These are phyloP conservation scores for Phasia obesa DNA, from an alignment of 2,888 invertebrate species.

Conservation along the genomic window DNA sequence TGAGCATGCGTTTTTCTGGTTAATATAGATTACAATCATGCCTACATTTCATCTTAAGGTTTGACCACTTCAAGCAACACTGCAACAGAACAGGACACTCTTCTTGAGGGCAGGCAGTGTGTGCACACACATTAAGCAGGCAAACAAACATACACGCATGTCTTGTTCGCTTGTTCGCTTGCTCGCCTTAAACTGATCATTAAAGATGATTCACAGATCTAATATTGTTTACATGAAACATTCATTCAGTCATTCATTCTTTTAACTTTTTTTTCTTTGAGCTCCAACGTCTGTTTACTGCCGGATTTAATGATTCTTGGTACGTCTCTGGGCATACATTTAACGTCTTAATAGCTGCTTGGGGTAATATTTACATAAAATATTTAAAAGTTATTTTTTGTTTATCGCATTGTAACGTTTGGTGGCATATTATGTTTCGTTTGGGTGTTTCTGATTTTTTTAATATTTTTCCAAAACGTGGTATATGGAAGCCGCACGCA, in stretches of 20 bases:
- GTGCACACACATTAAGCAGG: slow-evolving; percentile 49
- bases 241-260: slow-evolving; percentile 48
- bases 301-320: slow-evolving; percentile 59
- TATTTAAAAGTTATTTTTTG: slow-evolving; percentile 45
- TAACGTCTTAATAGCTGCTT: slow-evolving; percentile 79
- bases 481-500: slow-evolving; percentile 63
- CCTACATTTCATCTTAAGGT: slow-evolving; percentile 39
- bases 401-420: slow-evolving; percentile 57
- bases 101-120: not conserved
- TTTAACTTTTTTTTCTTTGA: not conserved
- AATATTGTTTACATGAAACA: slow-evolving; percentile 60
- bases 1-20: slow-evolving; percentile 71
- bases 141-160: not conserved
- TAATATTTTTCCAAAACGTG: slow-evolving; percentile 30
- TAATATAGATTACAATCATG: slow-evolving; percentile 79
- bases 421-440: slow-evolving; percentile 78
- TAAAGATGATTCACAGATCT: slow-evolving; percentile 65
- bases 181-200: slow-evolving; percentile 24
- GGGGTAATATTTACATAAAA: slow-evolving; percentile 67
- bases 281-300: slow-evolving; percentile 21
- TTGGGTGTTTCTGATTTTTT: slow-evolving; percentile 10
- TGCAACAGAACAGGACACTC: slow-evolving; percentile 28
- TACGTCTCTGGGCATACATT: slow-evolving; percentile 79
- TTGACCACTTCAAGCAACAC: slow-evolving; percentile 22
- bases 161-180: slow-evolving; percentile 13